phyloP scores from a whole-genome alignment of 1,140 invertebrate species.

The Drosophila baimaii region DNA sequence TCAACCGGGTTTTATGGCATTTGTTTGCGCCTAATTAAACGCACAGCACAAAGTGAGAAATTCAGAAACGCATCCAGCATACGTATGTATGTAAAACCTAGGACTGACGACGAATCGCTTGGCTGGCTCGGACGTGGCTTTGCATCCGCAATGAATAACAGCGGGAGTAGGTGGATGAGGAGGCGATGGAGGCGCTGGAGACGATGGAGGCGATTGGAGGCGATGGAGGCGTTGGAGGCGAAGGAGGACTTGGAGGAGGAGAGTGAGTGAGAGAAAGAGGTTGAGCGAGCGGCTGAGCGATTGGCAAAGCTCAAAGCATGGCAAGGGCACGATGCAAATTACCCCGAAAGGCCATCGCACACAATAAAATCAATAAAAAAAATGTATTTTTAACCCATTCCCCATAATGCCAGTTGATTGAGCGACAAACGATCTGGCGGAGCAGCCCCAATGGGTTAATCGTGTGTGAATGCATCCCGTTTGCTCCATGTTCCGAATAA shows the following conservation, averaged over 20 bases:
- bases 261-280: not conserved
- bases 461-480: constrained; percentile 39
- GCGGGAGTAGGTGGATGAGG: not conserved
- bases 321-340: constrained; percentile 48
- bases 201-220: not conserved
- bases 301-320: constrained; percentile 25
- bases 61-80: constrained; percentile 58
- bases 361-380: constrained; percentile 48
- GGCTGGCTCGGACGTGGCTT: constrained; percentile 52
- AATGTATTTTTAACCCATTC: constrained; percentile 44
- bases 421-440: constrained; percentile 11
- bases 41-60: constrained; percentile 33
- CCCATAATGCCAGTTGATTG: constrained; percentile 21
- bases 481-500: constrained; percentile 16
- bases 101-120: constrained; percentile 11
- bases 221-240: constrained; percentile 1
- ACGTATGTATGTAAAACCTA: constrained; percentile 34
- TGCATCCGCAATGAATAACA: constrained; percentile 49
- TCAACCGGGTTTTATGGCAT: constrained; percentile 48
- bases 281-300: not conserved
- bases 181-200: not conserved
- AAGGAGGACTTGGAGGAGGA: constrained; percentile 1
- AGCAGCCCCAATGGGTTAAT: constrained; percentile 24
- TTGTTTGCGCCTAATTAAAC: constrained; percentile 72
- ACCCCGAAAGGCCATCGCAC: constrained; percentile 47